These are phyloP conservation scores for Cosmia pyralina DNA, from an alignment of 2,888 invertebrate species.

Conservation along the genomic window DNA sequence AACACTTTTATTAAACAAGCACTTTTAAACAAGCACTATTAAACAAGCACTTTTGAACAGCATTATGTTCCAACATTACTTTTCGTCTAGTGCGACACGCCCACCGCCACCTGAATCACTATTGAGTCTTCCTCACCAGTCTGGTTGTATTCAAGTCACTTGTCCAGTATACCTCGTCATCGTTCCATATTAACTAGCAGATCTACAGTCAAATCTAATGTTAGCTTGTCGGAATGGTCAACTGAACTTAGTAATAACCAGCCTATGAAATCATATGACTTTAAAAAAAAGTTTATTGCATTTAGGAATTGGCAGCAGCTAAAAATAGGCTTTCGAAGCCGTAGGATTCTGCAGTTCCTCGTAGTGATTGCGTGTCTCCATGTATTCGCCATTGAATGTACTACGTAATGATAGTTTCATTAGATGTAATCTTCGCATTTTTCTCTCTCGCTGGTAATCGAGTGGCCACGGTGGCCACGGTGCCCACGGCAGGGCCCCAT, in stretches of 20 bases:
- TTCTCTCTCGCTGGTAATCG: conserved; percentile 60
- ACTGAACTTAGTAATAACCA: neutral
- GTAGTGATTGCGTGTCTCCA: conserved; percentile 4
- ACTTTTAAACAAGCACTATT: neutral
- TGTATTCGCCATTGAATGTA: conserved; percentile 24
- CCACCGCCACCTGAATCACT: neutral
- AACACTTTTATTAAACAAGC: no score
- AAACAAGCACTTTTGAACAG: no score
- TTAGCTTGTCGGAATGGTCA: no score
- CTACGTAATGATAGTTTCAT: conserved; percentile 36
- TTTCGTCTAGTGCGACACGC: neutral
- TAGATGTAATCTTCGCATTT: conserved; percentile 47
- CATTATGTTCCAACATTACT: neutral
- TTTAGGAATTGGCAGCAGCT: neutral
- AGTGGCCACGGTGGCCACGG: conserved; percentile 35
- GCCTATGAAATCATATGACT: neutral
- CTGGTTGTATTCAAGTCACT: neutral
- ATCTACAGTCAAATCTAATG: neutral
- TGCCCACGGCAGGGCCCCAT: conserved; percentile 70
- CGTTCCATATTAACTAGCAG: neutral
- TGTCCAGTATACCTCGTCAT: neutral
- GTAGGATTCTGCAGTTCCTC: neutral
- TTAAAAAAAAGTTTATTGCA: no score
- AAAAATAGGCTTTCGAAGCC: neutral
- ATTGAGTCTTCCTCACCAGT: neutral